Base-by-base conservation (phyloP, 2,113 vertebrate species). In the Austrofundulus limnaeus region DNA sequence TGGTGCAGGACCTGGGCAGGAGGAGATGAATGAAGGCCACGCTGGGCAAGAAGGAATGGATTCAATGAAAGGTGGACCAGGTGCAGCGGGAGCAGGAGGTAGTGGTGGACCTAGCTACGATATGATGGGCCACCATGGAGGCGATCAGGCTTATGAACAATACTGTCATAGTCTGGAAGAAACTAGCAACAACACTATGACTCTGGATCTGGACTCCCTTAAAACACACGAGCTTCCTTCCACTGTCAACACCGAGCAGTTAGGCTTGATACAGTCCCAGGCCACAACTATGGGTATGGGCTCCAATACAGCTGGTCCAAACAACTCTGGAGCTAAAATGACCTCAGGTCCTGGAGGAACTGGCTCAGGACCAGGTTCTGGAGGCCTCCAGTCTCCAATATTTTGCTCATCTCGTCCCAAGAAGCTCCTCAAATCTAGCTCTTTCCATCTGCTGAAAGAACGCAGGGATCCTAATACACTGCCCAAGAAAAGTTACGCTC, bases 401-500 rank as follows among this genome's bases (percentile, higher is more conserved):
- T 98, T 98, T 69, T 98, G 96, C 83, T 96, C 95, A 0, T 96
- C 95, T 58, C 94, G 96, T 56, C 95, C 95, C 72, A 98, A 97
- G 48, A 98, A 97, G 80, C 94, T 96, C 48, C 92, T 97, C 0
- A 96, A 96, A 47, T 96, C 95, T 0, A 96, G 95, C 0, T 98
- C 96, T 0, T 96, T 96, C 66, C 96, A 97, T 62, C 85, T 98
- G 24, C 84, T 98, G 0, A 94, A 96, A 52, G 95, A 96, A 53
- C 91, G 95, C 0, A 92, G 95, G 41, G 95, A 95, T 0, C 93
- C 96, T 0, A 93, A 91, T 85, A 95, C 95, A 39, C 90, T 95
- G 0, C 95, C 95, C 24, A 96, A 97, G 59, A 97, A 97, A 45
- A 94, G 93, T 61, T 97, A 97, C 0, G 96, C 95, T 14, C 96